These are phyloP conservation scores for Rhea pennata DNA, from an alignment of 2,113 vertebrate genomes.

Conservation along the genomic window DNA sequence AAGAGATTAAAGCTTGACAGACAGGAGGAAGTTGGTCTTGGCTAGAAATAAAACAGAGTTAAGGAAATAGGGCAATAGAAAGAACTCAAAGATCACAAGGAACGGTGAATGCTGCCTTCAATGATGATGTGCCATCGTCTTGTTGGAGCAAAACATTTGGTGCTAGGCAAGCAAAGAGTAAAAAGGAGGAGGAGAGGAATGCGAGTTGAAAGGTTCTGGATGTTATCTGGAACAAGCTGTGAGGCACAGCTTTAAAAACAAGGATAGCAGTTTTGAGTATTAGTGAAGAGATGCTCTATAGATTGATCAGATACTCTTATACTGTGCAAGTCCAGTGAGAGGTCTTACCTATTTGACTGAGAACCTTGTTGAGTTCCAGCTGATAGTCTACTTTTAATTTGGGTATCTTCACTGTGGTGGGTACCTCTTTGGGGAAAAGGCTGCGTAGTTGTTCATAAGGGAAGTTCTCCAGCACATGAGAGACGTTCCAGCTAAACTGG, in stretches of 20 bases:
- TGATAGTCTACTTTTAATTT: constrained; percentile 87
- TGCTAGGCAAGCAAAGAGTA: constrained; percentile 50
- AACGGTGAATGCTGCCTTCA: neutral
- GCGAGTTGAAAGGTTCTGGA: constrained; percentile 9
- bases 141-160: constrained; percentile 53
- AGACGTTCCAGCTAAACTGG: constrained; percentile 76
- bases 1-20: neutral
- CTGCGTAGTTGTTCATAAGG: constrained; percentile 78
- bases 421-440: constrained; percentile 80
- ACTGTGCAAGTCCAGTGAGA: neutral
- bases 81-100: neutral
- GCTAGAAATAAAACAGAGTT: neutral
- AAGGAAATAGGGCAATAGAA: neutral
- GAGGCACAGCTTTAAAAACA: constrained; percentile 63
- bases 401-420: constrained; percentile 87
- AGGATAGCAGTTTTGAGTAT: constrained; percentile 6
- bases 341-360: constrained; percentile 88
- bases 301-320: neutral
- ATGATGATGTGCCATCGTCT: neutral
- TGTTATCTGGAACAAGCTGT: constrained; percentile 59
- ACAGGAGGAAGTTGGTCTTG: neutral
- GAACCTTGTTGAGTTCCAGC: constrained; percentile 83
- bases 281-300: constrained; percentile 1
- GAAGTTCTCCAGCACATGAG: constrained; percentile 80
- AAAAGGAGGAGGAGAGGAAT: constrained; percentile 44